Percentiles rank a stretch among this genome's conserved stretches.
phyloP scores from a whole-genome alignment of 2,113 vertebrate species.

The Panthera tigris region DNA sequence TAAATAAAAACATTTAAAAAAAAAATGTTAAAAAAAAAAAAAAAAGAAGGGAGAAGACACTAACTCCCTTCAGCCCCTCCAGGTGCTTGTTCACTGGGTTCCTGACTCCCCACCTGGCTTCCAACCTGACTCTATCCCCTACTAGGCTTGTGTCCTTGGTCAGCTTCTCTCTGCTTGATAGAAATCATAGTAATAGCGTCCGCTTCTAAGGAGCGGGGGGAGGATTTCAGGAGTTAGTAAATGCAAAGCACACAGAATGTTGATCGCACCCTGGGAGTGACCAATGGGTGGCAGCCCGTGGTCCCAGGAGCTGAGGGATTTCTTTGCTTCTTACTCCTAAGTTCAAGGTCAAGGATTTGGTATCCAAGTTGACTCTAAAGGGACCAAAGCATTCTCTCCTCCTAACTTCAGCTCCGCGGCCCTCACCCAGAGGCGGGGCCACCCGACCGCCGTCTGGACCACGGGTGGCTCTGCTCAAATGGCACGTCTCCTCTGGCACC shows the following conservation, averaged over 20 bases:
- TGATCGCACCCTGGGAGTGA: rapidly evolving
- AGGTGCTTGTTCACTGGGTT: not conserved
- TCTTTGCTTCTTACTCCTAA: not conserved
- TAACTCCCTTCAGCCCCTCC: not conserved
- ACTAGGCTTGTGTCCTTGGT: rapidly evolving
- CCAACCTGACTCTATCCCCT: not conserved
- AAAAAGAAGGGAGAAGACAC: not conserved
- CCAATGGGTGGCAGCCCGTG: not conserved
- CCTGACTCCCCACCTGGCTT: not conserved
- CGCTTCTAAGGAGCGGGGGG: not conserved
- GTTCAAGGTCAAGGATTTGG: not conserved
- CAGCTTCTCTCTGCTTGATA: not conserved
- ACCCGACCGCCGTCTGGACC: not conserved
- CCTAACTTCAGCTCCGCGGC: not conserved
- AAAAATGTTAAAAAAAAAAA: too few relatives aligned
- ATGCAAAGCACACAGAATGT: not conserved
- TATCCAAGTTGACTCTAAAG: not conserved
- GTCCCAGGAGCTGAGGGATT: not conserved
- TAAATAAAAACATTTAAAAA: too few relatives aligned
- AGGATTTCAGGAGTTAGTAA: not conserved
- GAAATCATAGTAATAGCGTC: not conserved
- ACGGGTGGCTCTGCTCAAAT: not conserved
- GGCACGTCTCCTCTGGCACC: not conserved
- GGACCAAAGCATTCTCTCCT: not conserved
- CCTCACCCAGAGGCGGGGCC: not conserved